A percentile compares a stretch with the other conserved stretches of the same genome.
Evolutionary conservation across 2,888 invertebrate species (phyloP).

Genomic region (Papilio protenor): DNA sequence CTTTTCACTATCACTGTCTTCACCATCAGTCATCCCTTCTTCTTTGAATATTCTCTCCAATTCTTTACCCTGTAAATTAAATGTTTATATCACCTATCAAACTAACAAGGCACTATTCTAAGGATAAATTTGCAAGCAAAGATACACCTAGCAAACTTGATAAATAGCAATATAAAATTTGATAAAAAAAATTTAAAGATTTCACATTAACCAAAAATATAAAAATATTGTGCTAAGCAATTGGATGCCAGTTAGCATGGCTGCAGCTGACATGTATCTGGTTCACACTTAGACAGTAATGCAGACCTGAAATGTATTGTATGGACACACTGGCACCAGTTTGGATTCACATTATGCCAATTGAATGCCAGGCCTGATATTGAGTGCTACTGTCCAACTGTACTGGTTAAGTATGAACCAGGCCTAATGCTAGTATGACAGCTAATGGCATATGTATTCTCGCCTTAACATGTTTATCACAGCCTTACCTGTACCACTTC

Average conservation of each 20-base stretch:
- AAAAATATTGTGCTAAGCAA: too few relatives aligned
- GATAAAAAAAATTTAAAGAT: not conserved
- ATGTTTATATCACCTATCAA: not conserved
- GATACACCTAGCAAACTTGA: not conserved
- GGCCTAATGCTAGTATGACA: not conserved
- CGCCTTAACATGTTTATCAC: not conserved
- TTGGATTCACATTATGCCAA: too few relatives aligned
- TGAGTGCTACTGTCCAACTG: too few relatives aligned
- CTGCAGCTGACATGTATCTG: too few relatives aligned
- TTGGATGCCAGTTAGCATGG: too few relatives aligned
- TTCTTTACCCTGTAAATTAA: constrained; percentile 87
- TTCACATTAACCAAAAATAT: too few relatives aligned
- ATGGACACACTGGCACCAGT: too few relatives aligned
- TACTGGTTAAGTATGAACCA: too few relatives aligned
- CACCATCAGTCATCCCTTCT: constrained; percentile 88
- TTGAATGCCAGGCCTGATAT: too few relatives aligned
- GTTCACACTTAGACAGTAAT: too few relatives aligned
- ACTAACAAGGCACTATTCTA: not conserved
- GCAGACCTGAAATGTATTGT: too few relatives aligned
- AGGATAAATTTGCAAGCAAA: not conserved
- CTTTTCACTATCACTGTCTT: constrained; percentile 76
- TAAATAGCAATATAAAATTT: not conserved
- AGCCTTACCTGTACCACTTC: constrained; percentile 84
- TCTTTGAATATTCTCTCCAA: constrained; percentile 89
- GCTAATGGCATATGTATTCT: too few relatives aligned